Percentiles rank a stretch among this genome's conserved stretches.
Conservation (phyloP, 2,888 invertebrate species). For the Brachyptera risi region DNA sequence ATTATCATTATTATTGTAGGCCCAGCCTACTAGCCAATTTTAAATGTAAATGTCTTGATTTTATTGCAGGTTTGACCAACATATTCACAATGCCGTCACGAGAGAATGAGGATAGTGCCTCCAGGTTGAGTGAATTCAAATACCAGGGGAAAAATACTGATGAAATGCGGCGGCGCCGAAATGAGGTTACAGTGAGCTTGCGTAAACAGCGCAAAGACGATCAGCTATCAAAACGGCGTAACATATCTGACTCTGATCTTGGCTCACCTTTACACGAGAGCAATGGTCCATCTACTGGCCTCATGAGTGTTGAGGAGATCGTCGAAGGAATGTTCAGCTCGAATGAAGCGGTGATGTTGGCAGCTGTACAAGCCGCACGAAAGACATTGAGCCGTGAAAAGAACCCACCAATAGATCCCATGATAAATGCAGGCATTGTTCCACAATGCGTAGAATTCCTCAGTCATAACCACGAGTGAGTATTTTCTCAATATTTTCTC, state of each 20-base stretch:
- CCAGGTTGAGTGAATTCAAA: conserved; percentile 69
- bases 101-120: conserved; percentile 52
- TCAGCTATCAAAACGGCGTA: conserved; percentile 85
- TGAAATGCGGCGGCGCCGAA: conserved; percentile 83
- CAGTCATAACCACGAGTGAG: conserved; percentile 65
- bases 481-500: no score
- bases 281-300: conserved; percentile 45
- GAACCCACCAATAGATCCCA: conserved; percentile 84
- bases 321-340: conserved; percentile 63
- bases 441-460: conserved; percentile 77
- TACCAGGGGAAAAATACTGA: conserved; percentile 70
- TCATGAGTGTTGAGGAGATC: conserved; percentile 68
- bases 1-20: no score
- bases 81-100: conserved; percentile 57
- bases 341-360: conserved; percentile 59
- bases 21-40: no score
- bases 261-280: not conserved
- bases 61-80: no score
- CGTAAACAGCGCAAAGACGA: conserved; percentile 93
- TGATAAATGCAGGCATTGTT: conserved; percentile 81
- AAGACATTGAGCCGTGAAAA: conserved; percentile 84
- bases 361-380: conserved; percentile 76
- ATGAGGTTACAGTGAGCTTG: conserved; percentile 84
- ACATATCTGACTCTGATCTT: conserved; percentile 50
- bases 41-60: no score